Percentiles rank a stretch among this genome's conserved stretches.
Evolutionary conservation across 2,888 invertebrate genomes (phyloP).

Genomic region (Lithophane semibrunnea): DNA sequence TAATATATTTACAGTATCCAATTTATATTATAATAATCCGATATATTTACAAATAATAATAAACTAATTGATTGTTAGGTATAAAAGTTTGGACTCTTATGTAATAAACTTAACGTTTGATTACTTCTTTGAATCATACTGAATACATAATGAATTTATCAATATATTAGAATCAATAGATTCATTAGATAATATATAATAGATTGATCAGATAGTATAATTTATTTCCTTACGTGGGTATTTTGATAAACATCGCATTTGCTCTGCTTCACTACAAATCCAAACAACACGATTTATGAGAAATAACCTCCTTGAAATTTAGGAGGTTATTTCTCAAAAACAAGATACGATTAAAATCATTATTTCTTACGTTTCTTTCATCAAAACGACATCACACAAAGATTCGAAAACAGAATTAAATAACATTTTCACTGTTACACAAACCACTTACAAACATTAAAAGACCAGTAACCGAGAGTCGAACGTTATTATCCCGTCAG

Average conservation of each 20-base stretch:
- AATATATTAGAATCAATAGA: conserved; percentile 41
- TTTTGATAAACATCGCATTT: conserved; percentile 24
- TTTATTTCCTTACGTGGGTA: conserved; percentile 31
- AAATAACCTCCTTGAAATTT: no score
- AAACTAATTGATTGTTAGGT: conserved; percentile 23
- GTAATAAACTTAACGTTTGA: conserved; percentile 54
- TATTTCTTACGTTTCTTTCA: neutral
- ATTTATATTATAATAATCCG: conserved; percentile 27
- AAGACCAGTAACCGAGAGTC: conserved; percentile 34
- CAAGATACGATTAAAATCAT: rapidly evolving
- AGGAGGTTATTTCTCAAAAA: conserved; percentile 18
- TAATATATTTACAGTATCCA: conserved; percentile 5
- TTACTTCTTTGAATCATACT: conserved; percentile 49
- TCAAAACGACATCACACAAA: neutral
- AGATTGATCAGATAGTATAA: conserved; percentile 26
- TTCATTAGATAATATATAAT: conserved; percentile 21
- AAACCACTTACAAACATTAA: conserved; percentile 22
- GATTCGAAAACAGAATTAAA: neutral
- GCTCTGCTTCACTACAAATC: conserved; percentile 1
- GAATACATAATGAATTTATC: conserved; percentile 54
- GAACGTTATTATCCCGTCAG: conserved; percentile 58
- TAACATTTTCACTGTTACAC: conserved; percentile 3
- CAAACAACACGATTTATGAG: no score
- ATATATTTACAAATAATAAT: conserved; percentile 30
- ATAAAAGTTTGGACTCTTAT: conserved; percentile 18